Percentiles rank a stretch among this genome's conserved stretches.
Evolutionary conservation across 2,888 invertebrate genomes (phyloP).

Genomic region (Capitulum mitella): DNA sequence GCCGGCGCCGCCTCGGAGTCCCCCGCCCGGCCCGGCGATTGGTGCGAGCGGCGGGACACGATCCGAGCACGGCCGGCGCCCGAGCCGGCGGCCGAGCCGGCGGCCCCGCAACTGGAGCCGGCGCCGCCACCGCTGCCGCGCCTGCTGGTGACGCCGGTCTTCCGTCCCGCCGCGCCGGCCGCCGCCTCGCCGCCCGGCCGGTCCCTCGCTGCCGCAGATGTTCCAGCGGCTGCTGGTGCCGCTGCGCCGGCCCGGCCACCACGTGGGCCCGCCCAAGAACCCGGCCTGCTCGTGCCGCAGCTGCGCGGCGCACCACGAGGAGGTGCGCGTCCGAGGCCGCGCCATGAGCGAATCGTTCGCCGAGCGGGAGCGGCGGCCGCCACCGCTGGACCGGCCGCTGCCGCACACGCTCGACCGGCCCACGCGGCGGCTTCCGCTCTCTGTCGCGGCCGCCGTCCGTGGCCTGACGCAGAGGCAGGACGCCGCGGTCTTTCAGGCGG

Average conservation of each 20-base stretch:
- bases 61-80: background rate
- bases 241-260: slow-evolving; percentile 32
- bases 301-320: slow-evolving; percentile 9
- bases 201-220: slow-evolving; percentile 26
- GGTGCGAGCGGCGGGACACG: background rate
- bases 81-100: slow-evolving; percentile 3
- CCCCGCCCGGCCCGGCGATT: background rate
- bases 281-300: slow-evolving; percentile 35
- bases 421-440: background rate
- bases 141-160: background rate
- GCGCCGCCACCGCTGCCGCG: background rate
- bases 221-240: slow-evolving; percentile 33
- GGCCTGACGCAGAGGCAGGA: too few relatives aligned
- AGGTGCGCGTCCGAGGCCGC: background rate
- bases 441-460: too few relatives aligned
- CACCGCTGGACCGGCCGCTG: background rate
- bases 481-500: too few relatives aligned
- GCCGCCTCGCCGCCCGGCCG: background rate
- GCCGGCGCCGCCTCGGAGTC: background rate
- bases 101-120: slow-evolving; percentile 13
- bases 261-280: slow-evolving; percentile 35
- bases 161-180: background rate
- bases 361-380: background rate
- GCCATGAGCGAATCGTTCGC: background rate
- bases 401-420: slow-evolving; percentile 1